These are phyloP conservation scores for Macrobrachium rosenbergii DNA, from an alignment of 1,140 invertebrate genomes.

Conservation along the genomic window DNA sequence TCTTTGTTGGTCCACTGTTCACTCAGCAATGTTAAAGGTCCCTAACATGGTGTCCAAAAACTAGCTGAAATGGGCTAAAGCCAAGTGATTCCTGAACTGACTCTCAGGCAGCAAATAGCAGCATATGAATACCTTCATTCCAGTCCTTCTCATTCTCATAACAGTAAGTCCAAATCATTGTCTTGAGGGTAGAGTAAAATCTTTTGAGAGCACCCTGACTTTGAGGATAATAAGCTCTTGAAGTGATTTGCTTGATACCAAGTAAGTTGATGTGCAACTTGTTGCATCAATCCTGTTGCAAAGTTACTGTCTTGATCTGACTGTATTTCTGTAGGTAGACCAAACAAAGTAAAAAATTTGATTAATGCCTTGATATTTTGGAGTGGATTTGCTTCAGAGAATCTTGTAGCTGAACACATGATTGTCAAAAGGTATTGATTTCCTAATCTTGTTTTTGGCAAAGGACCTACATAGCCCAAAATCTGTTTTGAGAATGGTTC, in stretches of 20 bases:
- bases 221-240: slow-evolving; percentile 17
- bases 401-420: slow-evolving; percentile 2
- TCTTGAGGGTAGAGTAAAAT: slow-evolving; percentile 11
- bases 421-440: slow-evolving; percentile 9
- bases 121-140: slow-evolving; percentile 3
- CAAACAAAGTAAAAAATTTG: neutral
- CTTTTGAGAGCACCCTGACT: no score
- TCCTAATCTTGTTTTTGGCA: neutral
- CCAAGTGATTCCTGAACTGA: slow-evolving; percentile 8
- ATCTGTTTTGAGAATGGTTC: neutral
- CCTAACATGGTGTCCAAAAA: slow-evolving; percentile 14
- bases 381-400: neutral
- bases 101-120: slow-evolving; percentile 15
- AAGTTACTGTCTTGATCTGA: slow-evolving; percentile 3
- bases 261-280: slow-evolving; percentile 1
- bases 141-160: slow-evolving; percentile 4
- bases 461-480: slow-evolving; percentile 5
- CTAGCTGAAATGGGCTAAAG: slow-evolving; percentile 23
- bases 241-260: neutral
- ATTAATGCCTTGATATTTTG: neutral
- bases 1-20: slow-evolving; percentile 9
- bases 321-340: neutral
- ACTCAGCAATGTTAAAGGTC: slow-evolving; percentile 10
- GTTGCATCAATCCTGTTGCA: neutral
- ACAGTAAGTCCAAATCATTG: slow-evolving; percentile 19